phyloP scores from a whole-genome alignment of 2,797 vertebrate species.

The Rhabdophis nuchalis region DNA sequence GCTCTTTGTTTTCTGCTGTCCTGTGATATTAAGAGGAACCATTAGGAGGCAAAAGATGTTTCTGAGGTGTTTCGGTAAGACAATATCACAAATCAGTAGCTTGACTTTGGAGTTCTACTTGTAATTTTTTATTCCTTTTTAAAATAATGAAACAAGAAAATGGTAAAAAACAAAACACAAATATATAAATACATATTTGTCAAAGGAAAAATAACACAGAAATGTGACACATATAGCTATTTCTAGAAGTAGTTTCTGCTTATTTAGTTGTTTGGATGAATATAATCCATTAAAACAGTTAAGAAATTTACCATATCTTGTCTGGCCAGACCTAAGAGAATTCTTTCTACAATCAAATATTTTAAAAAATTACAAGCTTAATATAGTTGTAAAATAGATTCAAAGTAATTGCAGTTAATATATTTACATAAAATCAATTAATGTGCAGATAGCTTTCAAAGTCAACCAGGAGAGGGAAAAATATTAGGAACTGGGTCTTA shows the following conservation, averaged over 20 bases:
- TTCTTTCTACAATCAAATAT: not conserved
- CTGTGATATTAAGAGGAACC: slow-evolving; percentile 30
- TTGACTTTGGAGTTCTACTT: not conserved
- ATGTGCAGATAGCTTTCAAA: not conserved
- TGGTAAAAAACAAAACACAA: not conserved
- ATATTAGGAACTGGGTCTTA: not conserved
- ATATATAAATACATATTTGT: not conserved
- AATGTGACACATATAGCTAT: not conserved
- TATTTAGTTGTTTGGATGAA: not conserved
- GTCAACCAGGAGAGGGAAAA: not conserved
- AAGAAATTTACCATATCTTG: not conserved
- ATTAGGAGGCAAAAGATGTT: slow-evolving; percentile 34
- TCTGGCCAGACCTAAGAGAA: not conserved
- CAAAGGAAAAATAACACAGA: not conserved
- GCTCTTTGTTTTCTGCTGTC: slow-evolving; percentile 34
- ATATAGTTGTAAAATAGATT: not conserved
- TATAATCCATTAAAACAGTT: not conserved
- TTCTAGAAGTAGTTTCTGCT: not conserved
- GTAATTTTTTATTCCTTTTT: not conserved
- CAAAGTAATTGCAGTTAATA: not conserved
- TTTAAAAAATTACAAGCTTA: not conserved
- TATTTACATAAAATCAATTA: not conserved
- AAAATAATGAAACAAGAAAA: not conserved
- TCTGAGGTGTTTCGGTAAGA: slow-evolving; percentile 23
- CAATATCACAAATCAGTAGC: not conserved